These are phyloP conservation scores for Spheniscus humboldti DNA, from an alignment of 2,797 vertebrate species.

Conservation along the genomic window DNA sequence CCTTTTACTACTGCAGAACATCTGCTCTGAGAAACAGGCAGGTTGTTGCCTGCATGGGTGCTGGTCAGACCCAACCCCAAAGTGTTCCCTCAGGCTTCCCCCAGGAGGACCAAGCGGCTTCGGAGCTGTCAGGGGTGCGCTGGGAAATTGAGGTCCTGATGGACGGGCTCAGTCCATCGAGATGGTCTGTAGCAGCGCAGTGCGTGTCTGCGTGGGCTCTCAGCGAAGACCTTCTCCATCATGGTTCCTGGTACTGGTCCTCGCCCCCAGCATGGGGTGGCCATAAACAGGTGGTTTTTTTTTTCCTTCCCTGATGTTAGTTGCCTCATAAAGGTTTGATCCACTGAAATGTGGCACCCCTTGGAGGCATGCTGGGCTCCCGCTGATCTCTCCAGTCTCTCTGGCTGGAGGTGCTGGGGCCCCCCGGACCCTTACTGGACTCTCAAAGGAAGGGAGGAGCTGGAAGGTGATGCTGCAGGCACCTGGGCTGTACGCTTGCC, in stretches of 20 bases:
- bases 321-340: not conserved
- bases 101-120: not conserved
- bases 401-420: not conserved
- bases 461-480: not conserved
- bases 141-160: not conserved
- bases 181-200: not conserved
- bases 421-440: not conserved
- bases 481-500: not conserved
- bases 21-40: not conserved
- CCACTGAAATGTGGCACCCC: not conserved
- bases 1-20: not conserved
- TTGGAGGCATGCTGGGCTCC: not conserved
- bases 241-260: fast-evolving
- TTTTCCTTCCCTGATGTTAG: not conserved
- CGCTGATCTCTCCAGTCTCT: not conserved
- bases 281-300: not conserved
- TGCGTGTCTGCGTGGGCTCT: fast-evolving
- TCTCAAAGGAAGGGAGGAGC: not conserved
- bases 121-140: fast-evolving
- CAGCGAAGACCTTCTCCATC: too few relatives aligned
- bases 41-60: not conserved
- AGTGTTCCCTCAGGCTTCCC: not conserved
- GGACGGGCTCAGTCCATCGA: fast-evolving
- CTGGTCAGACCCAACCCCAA: not conserved
- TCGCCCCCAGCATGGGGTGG: not conserved